Evolutionary conservation across 1,140 invertebrate species (phyloP), one percentile per base, ranked within the genome.

Genomic region (Leptinotarsa lineolata): DNA sequence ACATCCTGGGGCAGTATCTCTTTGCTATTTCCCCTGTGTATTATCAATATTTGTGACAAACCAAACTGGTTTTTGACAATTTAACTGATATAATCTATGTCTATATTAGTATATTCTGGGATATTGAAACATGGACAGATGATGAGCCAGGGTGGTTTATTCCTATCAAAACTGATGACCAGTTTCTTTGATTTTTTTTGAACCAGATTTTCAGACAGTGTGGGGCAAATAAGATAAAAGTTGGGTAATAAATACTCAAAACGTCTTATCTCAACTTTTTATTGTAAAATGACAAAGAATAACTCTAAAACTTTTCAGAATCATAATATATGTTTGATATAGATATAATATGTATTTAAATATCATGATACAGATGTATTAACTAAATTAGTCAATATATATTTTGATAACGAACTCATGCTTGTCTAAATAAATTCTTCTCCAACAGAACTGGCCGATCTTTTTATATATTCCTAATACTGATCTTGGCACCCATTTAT

Each of bases 281-380:
- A 84, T 84, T 84, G 81, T 83, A 84, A 84, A 84, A 84, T 84
- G 81, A 84, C 83, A 83, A 84, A 84, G 83, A 84, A 84, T 83
- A 83, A 83, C 78, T 83, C 82, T 83, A 83, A 84, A 83, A 82
- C 75, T 83, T 80, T 73, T 83, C 80, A 80, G 79, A 82, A 81
- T 82, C 74, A 81, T 78, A 75, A 78, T 79, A 78, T 82, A 81
- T 78, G 80, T 80, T 82, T 83, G 80, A 83, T 83, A 83, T 82
- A 82, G 78, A 77, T 82, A 82, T 81, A 82, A 80, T 80, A 81
- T 81, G 76, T 81, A 81, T 79, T 80, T 73, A 80, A 81, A 77
- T 81, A 82, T 79, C 79, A 82, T 82, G 79, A 83, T 81, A 81
- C 78, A 82, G 79, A 81, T 77, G 75, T 76, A 77, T 78, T 64